Conservation (phyloP, 2,888 invertebrate species). For the Morpho helenor region DNA sequence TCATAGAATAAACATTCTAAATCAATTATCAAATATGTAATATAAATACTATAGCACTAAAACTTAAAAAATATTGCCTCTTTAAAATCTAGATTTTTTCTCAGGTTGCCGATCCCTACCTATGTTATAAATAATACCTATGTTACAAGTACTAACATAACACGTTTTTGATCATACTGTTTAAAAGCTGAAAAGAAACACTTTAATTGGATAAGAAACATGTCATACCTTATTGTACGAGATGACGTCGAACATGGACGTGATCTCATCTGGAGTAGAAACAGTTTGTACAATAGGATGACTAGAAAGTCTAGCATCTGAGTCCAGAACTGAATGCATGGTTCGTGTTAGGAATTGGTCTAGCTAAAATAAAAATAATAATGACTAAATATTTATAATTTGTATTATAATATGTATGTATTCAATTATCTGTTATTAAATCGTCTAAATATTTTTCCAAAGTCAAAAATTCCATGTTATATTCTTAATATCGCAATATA, state of each 20-base stretch:
- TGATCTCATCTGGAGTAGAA: constrained; percentile 92
- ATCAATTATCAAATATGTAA: too few relatives aligned
- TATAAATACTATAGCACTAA: too few relatives aligned
- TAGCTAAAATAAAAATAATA: constrained; percentile 58
- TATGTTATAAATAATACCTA: too few relatives aligned
- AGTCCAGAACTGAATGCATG: constrained; percentile 84
- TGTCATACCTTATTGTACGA: constrained; percentile 90
- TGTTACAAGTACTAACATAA: too few relatives aligned
- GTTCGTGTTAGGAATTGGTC: constrained; percentile 87
- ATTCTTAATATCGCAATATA: background rate
- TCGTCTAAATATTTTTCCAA: background rate
- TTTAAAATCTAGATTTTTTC: too few relatives aligned
- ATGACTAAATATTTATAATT: background rate
- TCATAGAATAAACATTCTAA: too few relatives aligned
- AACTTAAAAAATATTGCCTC: too few relatives aligned
- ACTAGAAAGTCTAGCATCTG: constrained; percentile 89
- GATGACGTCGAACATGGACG: constrained; percentile 93
- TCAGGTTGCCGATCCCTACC: too few relatives aligned
- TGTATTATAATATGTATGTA: too few relatives aligned
- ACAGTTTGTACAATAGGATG: constrained; percentile 95
- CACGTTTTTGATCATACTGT: too few relatives aligned
- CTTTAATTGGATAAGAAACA: background rate
- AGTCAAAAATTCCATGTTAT: background rate
- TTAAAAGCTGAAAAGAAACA: too few relatives aligned
- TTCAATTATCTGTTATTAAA: background rate